These are phyloP conservation scores for Aphrophora alni DNA, from an alignment of 2,888 invertebrate species.

Conservation along the genomic window DNA sequence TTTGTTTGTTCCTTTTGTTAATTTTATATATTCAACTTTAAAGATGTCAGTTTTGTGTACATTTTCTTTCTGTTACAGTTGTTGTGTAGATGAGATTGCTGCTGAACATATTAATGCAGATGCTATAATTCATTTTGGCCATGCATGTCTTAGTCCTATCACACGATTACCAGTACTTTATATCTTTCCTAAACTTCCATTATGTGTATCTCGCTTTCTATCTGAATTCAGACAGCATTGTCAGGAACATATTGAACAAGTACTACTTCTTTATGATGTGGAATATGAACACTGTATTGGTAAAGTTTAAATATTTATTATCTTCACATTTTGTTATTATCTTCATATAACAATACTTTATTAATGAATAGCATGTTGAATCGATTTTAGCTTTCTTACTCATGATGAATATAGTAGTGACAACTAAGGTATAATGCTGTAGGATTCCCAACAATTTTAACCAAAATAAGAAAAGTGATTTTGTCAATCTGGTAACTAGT, in stretches of 20 bases:
- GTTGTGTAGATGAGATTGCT: conserved; percentile 89
- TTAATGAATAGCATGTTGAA: no score
- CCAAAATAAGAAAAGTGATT: no score
- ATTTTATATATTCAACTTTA: conserved; percentile 18
- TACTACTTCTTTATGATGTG: conserved; percentile 72
- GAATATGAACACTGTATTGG: conserved; percentile 54
- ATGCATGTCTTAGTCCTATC: conserved; percentile 79
- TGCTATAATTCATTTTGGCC: conserved; percentile 90
- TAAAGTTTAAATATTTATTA: conserved; percentile 41
- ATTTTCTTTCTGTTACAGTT: conserved; percentile 63
- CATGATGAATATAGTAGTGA: no score
- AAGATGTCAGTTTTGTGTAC: neutral
- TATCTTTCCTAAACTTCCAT: conserved; percentile 68
- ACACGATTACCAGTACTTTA: conserved; percentile 76
- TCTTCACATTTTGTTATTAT: no score
- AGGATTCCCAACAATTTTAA: no score
- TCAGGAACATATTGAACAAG: conserved; percentile 52
- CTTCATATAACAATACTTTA: no score
- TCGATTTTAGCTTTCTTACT: no score
- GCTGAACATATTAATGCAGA: conserved; percentile 88
- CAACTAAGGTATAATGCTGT: no score
- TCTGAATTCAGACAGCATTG: conserved; percentile 51
- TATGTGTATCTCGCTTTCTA: conserved; percentile 62
- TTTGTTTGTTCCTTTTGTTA: conserved; percentile 7
- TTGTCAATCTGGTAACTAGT: no score